Conservation (phyloP, 1,140 invertebrate genomes). For the Aphidius gifuensis region DNA sequence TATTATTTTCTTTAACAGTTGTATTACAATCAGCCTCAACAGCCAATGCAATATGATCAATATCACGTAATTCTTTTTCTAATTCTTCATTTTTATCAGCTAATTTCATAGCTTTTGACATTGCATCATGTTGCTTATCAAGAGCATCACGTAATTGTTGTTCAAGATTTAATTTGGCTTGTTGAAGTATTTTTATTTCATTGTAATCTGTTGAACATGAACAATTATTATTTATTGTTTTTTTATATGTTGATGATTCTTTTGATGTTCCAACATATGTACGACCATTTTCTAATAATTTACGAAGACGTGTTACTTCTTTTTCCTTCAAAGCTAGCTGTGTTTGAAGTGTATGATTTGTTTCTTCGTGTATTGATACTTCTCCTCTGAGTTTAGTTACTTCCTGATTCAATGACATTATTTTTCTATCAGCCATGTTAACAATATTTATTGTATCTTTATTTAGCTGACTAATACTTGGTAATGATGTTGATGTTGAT, state of each 20-base stretch:
- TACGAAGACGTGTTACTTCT: conserved; percentile 63
- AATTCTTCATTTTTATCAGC: conserved; percentile 66
- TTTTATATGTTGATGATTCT: conserved; percentile 50
- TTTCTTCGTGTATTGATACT: conserved; percentile 47
- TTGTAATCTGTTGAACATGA: conserved; percentile 25
- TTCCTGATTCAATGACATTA: conserved; percentile 52
- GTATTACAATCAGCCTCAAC: conserved; percentile 63
- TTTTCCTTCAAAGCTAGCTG: conserved; percentile 54
- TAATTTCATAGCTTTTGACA: conserved; percentile 65
- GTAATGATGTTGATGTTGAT: conserved; percentile 22
- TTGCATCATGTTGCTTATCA: conserved; percentile 70
- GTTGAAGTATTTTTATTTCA: conserved; percentile 57
- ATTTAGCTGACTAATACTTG: conserved; percentile 38
- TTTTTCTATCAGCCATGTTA: conserved; percentile 53
- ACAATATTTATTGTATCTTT: conserved; percentile 46
- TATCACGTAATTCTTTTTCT: conserved; percentile 65
- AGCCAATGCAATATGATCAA: conserved; percentile 65
- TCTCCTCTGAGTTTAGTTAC: conserved; percentile 54
- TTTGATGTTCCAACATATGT: conserved; percentile 56
- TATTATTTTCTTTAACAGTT: conserved; percentile 49
- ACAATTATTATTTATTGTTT: conserved; percentile 1
- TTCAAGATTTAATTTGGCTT: conserved; percentile 58
- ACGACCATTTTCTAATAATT: conserved; percentile 63
- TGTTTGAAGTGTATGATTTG: conserved; percentile 46
- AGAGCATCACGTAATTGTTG: conserved; percentile 61